Base-by-base conservation (phyloP, 1,140 invertebrate genomes). In the Bursaphelenchus mucronatus region DNA sequence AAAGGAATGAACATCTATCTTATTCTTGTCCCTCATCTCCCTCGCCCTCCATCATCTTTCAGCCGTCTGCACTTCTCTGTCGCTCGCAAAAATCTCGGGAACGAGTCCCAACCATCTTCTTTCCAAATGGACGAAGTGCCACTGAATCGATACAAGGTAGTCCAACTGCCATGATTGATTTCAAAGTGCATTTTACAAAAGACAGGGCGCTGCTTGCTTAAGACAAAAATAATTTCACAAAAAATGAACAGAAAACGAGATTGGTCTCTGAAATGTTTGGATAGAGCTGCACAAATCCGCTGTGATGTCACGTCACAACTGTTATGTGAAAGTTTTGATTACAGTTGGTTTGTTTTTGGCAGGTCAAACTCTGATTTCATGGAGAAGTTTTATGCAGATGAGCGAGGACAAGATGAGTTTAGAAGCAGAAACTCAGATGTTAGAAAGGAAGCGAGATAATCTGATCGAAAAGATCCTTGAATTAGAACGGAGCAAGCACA, bases 401-500 rank as follows among this genome's bases (percentile, higher is more conserved):
- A 45, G 40, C 5, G 66, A 71, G 56, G 47, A 17, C 59, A 50
- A 74, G 52, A 70, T 65, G 51, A 76, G 30, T 46, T 39, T 73
- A 21, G 54, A 71, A 55, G 71, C 69, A 9, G 40, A 64, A 46
- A 57, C 75, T 2, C 56, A 56, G 7, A 67, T 44, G 13, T 49
- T 73, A 7, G 45, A 54, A 49, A 41, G 71, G 8, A 64, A 57
- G 30, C 69, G 57, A 17, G 67, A 75, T 17, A 10, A 47, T 30
- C 61, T 73, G 11, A 13, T 52, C 17, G 17, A 8, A 40, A 75
- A 75, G 10, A 54, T 76, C 21, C n/a, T 7, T 49, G 72, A 72
- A 15, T 53, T 72, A 17, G 73, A 73, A 57, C 71, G 71, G 2
- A 69, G 75, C 43, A 44, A 66, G 15, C 65, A 75, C 55, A 61